phyloP scores from a whole-genome alignment of 37 sponge, comb jelly and placozoan species.

The Beroe ovata region DNA sequence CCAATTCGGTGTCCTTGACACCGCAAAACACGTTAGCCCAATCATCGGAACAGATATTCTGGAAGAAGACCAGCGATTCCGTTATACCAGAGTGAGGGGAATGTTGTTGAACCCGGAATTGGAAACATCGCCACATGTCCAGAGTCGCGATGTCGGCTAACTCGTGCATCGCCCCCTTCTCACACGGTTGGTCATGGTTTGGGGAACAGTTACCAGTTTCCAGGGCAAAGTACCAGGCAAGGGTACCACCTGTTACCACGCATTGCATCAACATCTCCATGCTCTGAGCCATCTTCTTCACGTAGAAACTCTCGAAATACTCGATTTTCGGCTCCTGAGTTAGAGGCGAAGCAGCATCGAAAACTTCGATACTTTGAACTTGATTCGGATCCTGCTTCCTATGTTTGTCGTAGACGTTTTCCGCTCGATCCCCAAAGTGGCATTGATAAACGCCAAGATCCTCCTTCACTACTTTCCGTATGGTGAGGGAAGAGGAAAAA shows the following conservation, averaged over 20 bases:
- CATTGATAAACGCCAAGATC: constrained; percentile 30
- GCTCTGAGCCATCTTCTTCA: background rate
- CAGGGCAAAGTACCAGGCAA: background rate
- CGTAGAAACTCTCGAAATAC: background rate
- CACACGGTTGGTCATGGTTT: background rate
- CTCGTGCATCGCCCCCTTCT: background rate
- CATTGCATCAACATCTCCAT: constrained; percentile 3
- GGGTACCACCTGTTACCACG: constrained; percentile 10
- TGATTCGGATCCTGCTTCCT: background rate
- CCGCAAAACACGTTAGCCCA: constrained; percentile 6
- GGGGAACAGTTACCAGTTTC: background rate
- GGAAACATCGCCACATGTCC: background rate
- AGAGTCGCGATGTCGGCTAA: background rate
- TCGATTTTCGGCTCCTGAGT: background rate
- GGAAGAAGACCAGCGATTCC: background rate
- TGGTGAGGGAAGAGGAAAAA: background rate
- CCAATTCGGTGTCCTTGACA: background rate
- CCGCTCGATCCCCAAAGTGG: background rate
- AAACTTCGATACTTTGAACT: background rate
- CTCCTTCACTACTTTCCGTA: background rate
- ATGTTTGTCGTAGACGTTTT: background rate
- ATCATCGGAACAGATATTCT: background rate
- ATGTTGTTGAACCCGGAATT: background rate
- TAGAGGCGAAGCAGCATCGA: background rate
- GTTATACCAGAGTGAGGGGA: background rate